Evolutionary conservation across 2,888 invertebrate genomes (phyloP), one percentile per base, ranked within the genome.

Genomic region (Aproaerema taeniolella): DNA sequence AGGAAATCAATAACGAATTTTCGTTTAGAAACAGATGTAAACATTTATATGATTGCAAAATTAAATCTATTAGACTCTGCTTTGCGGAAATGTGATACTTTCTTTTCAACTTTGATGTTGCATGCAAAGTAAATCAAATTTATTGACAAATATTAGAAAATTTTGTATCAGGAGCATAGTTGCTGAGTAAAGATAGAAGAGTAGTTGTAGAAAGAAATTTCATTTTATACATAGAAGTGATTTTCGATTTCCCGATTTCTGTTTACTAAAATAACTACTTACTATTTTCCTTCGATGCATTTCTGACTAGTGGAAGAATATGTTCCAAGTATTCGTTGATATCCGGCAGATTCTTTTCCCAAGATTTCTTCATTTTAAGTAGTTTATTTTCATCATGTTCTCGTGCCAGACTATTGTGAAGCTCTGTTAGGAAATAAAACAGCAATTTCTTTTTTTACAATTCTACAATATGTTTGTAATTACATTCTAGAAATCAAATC

Each of bases 231-330:
- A n/a, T n/a, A n/a, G n/a, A n/a, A n/a, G n/a, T n/a, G n/a, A n/a
- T n/a, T n/a, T n/a, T n/a, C 8, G 20, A 20, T 6, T 4, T 20
- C 20, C 20, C 8, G 20, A 20, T 20, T 20, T 4, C 20, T 20
- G 20, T 20, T 20, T 20, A 6, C 20, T n/a, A n/a, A n/a, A n/a
- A n/a, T n/a, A n/a, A 26, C 6, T 34, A 67, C 73, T 69, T 50
- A 87, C 87, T 66, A 45, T 85, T 85, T 53, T 72, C 73, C 51
- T 77, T 85, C 0, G 85, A 73, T 30, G 86, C 70, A 35, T 87
- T 85, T 26, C 67, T 67, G 1, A 86, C 60, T 7, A 87, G 51
- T 0, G 87, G 87, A 24, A 87, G 62, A 20, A 87, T 80, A 38
- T 80, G 69, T 31, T 81, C 69, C 9, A 75, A 56, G 44, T 85